A percentile compares a stretch with the other conserved stretches of the same genome.
Evolutionary conservation across 1,140 invertebrate genomes (phyloP).

Genomic region (Acromyrmex charruanus): DNA sequence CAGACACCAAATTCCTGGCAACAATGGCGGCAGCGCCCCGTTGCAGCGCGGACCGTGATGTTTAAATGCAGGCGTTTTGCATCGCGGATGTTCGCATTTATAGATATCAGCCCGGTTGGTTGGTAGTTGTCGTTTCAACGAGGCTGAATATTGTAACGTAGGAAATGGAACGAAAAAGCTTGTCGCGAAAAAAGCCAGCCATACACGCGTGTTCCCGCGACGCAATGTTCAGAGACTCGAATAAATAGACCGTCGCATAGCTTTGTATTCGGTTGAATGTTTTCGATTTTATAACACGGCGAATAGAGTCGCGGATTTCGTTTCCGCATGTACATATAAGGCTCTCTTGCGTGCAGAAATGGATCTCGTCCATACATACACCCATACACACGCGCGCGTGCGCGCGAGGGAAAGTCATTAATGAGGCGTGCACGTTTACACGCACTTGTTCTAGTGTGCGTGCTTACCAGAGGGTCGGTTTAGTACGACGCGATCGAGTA

Average conservation of each 20-base stretch:
- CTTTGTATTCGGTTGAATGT: slow-evolving; percentile 24
- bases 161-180: slow-evolving; percentile 58
- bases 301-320: slow-evolving; percentile 38
- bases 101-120: slow-evolving; percentile 49
- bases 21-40: slow-evolving; percentile 51
- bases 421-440: slow-evolving; percentile 47
- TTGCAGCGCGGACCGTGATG: slow-evolving; percentile 45
- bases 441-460: slow-evolving; percentile 47
- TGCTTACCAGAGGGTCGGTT: slow-evolving; percentile 55
- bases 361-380: slow-evolving; percentile 46
- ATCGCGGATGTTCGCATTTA: slow-evolving; percentile 62
- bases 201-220: not conserved
- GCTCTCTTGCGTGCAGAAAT: slow-evolving; percentile 47
- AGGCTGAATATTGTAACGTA: slow-evolving; percentile 62
- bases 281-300: slow-evolving; percentile 47
- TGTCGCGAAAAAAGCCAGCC: slow-evolving; percentile 30
- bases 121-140: slow-evolving; percentile 54
- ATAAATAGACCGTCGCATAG: slow-evolving; percentile 46
- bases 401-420: slow-evolving; percentile 24
- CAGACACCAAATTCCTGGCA: slow-evolving; percentile 47
- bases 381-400: not conserved
- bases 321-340: slow-evolving; percentile 25
- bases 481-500: slow-evolving; percentile 78
- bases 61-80: slow-evolving; percentile 59
- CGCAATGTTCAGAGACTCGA: slow-evolving; percentile 11